Evolutionary conservation across 2,888 invertebrate genomes (phyloP).

Genomic region (Phoenoteleia sp.): DNA sequence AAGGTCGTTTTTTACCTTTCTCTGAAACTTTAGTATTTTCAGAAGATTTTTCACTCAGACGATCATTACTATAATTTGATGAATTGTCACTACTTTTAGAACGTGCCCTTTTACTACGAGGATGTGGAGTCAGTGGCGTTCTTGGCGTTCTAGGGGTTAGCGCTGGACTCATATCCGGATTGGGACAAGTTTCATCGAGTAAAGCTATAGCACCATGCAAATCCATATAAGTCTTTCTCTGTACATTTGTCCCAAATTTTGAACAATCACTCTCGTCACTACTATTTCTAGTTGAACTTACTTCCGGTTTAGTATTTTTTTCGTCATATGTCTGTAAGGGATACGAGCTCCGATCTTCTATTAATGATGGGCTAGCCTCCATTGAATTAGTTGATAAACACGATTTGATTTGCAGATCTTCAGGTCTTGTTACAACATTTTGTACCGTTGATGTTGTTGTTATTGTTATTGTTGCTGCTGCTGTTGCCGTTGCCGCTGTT

Average conservation of each 20-base stretch:
- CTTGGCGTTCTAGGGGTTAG: slow-evolving; percentile 83
- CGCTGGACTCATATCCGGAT: slow-evolving; percentile 83
- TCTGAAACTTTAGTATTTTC: slow-evolving; percentile 75
- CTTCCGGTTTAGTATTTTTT: slow-evolving; percentile 73
- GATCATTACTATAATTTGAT: slow-evolving; percentile 84
- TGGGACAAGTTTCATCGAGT: slow-evolving; percentile 85
- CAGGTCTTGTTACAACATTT: slow-evolving; percentile 81
- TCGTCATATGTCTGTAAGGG: slow-evolving; percentile 76
- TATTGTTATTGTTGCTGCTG: slow-evolving; percentile 20
- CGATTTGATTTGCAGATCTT: slow-evolving; percentile 83
- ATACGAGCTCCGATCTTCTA: slow-evolving; percentile 81
- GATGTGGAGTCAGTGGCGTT: slow-evolving; percentile 83
- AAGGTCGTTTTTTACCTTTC: slow-evolving; percentile 82
- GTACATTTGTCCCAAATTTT: slow-evolving; percentile 60
- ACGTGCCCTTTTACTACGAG: slow-evolving; percentile 82
- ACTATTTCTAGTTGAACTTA: slow-evolving; percentile 78
- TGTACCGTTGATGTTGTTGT: slow-evolving; percentile 73
- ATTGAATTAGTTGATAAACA: slow-evolving; percentile 80
- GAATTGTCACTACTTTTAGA: slow-evolving; percentile 86
- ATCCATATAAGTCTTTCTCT: slow-evolving; percentile 85
- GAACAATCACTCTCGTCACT: slow-evolving; percentile 82
- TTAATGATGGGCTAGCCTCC: slow-evolving; percentile 74
- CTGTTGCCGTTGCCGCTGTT: slow-evolving; percentile 58
- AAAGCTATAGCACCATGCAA: slow-evolving; percentile 84
- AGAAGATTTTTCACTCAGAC: slow-evolving; percentile 80